phyloP scores from a whole-genome alignment of 2,888 invertebrate species.

The Ariolimax columbianus region DNA sequence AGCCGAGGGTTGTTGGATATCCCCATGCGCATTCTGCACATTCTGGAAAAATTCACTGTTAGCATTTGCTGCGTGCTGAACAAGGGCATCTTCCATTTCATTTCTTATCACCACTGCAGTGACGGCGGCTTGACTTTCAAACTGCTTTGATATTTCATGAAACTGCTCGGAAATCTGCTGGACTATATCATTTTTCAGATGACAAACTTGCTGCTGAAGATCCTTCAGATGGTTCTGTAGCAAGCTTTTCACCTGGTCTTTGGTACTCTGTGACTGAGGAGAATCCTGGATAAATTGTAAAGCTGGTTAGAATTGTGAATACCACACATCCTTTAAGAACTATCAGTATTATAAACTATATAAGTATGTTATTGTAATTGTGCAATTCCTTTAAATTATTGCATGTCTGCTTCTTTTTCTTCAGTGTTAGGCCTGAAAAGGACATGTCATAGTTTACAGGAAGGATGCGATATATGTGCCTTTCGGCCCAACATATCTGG shows the following conservation, averaged over 20 bases:
- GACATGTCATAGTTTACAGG: too few relatives aligned
- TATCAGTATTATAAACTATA: too few relatives aligned
- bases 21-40: not conserved
- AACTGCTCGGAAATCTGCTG: not conserved
- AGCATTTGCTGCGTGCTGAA: not conserved
- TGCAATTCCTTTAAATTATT: too few relatives aligned
- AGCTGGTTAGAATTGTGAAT: not conserved
- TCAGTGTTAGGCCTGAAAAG: too few relatives aligned
- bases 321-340: too few relatives aligned
- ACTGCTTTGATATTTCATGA: not conserved
- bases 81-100: not conserved
- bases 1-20: not conserved
- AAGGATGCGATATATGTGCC: too few relatives aligned
- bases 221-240: conserved; percentile 27
- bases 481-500: too few relatives aligned
- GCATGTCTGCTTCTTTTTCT: too few relatives aligned
- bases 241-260: conserved; percentile 17
- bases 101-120: conserved; percentile 10
- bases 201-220: not conserved
- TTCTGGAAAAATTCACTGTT: not conserved
- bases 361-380: too few relatives aligned
- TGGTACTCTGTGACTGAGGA: not conserved
- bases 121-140: not conserved
- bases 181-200: not conserved
- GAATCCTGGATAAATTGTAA: not conserved